Evolutionary conservation across 2,797 vertebrate species (phyloP).

Genomic region (Betta splendens): DNA sequence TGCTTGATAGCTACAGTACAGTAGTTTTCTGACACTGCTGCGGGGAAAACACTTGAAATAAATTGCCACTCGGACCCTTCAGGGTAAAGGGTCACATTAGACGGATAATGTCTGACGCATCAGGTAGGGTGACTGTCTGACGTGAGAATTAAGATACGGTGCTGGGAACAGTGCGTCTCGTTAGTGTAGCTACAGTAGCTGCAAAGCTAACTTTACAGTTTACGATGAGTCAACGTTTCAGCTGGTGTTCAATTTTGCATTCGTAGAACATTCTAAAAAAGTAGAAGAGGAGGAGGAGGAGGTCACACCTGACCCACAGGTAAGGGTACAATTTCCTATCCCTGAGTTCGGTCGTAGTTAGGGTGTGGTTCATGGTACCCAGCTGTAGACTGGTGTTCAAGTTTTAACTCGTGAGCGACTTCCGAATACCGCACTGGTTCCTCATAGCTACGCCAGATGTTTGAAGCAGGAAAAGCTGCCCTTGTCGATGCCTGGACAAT

Average conservation of each 20-base stretch:
- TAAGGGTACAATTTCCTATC: conserved; percentile 10
- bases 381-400: background rate
- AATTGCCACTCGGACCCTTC: conserved; percentile 10
- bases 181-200: conserved; percentile 17
- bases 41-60: background rate
- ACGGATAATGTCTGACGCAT: conserved; percentile 78
- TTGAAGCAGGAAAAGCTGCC: no score
- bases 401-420: no score
- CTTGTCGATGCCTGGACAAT: no score
- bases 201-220: background rate
- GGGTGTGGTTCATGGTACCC: background rate
- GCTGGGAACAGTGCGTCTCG: background rate
- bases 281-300: conserved; percentile 74
- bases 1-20: background rate
- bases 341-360: background rate
- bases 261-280: conserved; percentile 65
- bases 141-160: background rate
- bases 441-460: no score
- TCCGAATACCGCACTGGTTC: no score
- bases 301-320: conserved; percentile 66
- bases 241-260: conserved; percentile 4
- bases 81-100: conserved; percentile 22
- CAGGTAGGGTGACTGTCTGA: conserved; percentile 65
- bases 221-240: background rate
- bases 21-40: background rate